Conservation (phyloP, 2,113 vertebrate species). For the Pedetes capensis region DNA sequence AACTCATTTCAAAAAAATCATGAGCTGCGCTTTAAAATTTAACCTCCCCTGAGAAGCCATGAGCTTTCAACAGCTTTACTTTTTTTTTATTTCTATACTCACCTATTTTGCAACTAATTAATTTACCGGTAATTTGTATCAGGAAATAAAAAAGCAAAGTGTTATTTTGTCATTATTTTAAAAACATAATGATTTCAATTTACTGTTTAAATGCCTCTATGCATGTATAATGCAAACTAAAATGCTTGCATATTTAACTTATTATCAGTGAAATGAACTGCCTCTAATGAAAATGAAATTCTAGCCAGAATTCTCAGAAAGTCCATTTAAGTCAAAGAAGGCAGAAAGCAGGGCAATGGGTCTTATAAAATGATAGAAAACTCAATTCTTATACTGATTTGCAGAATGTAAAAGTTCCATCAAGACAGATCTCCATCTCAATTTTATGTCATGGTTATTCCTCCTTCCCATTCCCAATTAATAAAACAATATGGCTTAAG, state of each 20-base stretch:
- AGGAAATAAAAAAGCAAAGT: constrained; percentile 35
- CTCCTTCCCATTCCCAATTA: not conserved
- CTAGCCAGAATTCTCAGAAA: not conserved
- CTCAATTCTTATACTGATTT: not conserved
- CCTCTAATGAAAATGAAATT: constrained; percentile 3
- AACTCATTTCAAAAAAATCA: constrained; percentile 50
- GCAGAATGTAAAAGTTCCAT: not conserved
- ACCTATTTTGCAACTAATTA: constrained; percentile 68
- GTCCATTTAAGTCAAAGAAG: not conserved
- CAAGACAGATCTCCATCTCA: not conserved
- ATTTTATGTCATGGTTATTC: not conserved
- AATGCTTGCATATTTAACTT: constrained; percentile 13
- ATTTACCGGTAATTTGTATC: constrained; percentile 37
- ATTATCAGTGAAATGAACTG: constrained; percentile 23
- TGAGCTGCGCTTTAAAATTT: constrained; percentile 49
- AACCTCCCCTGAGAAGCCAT: constrained; percentile 44
- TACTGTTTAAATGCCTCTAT: constrained; percentile 22
- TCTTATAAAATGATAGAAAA: not conserved
- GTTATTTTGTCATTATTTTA: constrained; percentile 54
- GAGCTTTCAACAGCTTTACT: constrained; percentile 59
- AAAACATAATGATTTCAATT: constrained; percentile 58
- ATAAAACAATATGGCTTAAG: not conserved
- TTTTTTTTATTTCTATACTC: constrained; percentile 60
- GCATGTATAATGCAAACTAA: not conserved
- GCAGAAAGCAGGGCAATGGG: not conserved